Evolutionary conservation across 2,113 vertebrate genomes (phyloP), one percentile per base, ranked within the genome.

Genomic region (Bubo bubo): DNA sequence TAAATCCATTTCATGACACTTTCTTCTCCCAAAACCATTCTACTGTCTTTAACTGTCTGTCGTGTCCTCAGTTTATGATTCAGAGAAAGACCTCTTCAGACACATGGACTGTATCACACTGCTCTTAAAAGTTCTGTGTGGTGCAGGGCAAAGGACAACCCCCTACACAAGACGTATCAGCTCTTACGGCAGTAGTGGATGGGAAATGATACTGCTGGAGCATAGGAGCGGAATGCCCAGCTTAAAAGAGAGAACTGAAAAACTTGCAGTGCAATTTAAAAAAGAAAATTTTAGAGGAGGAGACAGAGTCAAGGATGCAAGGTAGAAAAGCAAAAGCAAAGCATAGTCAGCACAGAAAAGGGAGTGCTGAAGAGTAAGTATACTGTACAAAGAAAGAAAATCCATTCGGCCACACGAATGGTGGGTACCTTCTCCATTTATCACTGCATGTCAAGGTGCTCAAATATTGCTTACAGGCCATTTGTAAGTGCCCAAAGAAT

Each of bases 141-240:
- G 23, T 32, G 32, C 39, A 47, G 30, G 89, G 64, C 55, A 37
- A n/a, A 53, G 60, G n/a, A 22, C 50, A 43, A 26, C 41, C 41
- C 53, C 37, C 50, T 20, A 24, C 5, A 50, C 19, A 50, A 53
- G 52, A 41, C 3, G 4, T 2, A 47, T 19, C 55, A 67, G 43
- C 17, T 28, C 39, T 26, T 28, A 10, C 0, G 27, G 55, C 23
- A 45, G 39, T 3, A 28, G 17, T 0, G 24, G 27, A 19, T 8
- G 41, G 32, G 76, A 68, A 53, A 47, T 8, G n/a, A n/a, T 9
- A 26, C 53, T 14, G 22, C 12, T 28, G 27, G 45, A 59, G 39
- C 73, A 49, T 0, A 41, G 37, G 27, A 49, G 15, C 30, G 27
- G 35, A 71, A 62, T 3, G 14, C 9, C 32, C 64, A 73, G 35